Conservation (phyloP, 2,113 vertebrate genomes). For the Scomber colias region DNA sequence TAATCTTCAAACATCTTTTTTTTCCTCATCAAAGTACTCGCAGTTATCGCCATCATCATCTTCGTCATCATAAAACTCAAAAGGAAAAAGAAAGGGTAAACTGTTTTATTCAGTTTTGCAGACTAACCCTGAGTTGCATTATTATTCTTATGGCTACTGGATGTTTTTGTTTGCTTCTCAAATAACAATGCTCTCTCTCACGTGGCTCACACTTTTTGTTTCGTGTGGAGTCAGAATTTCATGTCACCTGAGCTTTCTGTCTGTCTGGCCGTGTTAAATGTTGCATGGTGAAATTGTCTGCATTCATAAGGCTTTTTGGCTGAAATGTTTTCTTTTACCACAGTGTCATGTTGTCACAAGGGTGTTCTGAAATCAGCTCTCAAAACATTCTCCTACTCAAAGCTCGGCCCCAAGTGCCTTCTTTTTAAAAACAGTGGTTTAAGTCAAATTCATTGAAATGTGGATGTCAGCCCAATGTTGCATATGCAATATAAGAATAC, state of each 20-base stretch:
- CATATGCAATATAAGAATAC: too few species aligned
- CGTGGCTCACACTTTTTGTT: not conserved
- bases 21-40: constrained; percentile 10
- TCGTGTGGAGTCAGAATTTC: not conserved
- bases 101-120: not conserved
- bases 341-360: not conserved
- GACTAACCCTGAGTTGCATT: constrained; percentile 19
- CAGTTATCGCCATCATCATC: too few species aligned
- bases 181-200: not conserved
- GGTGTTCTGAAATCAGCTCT: not conserved
- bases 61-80: too few species aligned
- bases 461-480: not conserved
- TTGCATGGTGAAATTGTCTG: constrained; percentile 25
- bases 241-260: not conserved
- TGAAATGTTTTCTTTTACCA: not conserved
- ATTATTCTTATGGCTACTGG: not conserved
- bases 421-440: not conserved
- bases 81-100: constrained; percentile 59
- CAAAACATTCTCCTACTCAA: not conserved
- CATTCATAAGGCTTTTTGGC: not conserved
- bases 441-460: not conserved
- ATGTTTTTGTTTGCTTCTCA: not conserved
- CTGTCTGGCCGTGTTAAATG: not conserved
- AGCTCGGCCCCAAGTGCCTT: too few species aligned
- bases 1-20: constrained; percentile 18